Evolutionary conservation across 2,113 vertebrate species (phyloP).

Genomic region (Hippocampus barbouri): DNA sequence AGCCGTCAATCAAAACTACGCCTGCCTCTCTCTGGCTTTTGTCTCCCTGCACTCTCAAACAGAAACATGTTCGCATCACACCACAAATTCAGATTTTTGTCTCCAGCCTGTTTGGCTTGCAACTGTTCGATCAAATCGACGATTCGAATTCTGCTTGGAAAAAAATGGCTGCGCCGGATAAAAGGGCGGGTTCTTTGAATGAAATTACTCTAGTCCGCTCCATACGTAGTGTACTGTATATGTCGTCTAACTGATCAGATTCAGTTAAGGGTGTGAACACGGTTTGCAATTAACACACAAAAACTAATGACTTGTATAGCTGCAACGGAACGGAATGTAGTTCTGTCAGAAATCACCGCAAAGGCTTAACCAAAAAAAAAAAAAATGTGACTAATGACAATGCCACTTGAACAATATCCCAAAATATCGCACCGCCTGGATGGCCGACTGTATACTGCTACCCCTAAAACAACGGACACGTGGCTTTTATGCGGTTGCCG

Average conservation of each 20-base stretch:
- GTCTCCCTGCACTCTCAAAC: slow-evolving; percentile 51
- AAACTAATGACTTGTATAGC: not conserved
- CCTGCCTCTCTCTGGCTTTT: slow-evolving; percentile 40
- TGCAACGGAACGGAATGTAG: not conserved
- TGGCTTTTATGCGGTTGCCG: too few species aligned
- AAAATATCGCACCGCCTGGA: not conserved
- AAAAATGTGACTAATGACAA: not conserved
- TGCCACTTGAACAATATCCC: not conserved
- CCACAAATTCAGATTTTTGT: not conserved
- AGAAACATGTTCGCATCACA: slow-evolving; percentile 38
- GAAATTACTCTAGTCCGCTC: not conserved
- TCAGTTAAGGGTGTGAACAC: not conserved
- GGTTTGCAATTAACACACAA: not conserved
- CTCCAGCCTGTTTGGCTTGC: not conserved
- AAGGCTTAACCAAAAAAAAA: not conserved
- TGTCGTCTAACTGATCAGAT: not conserved
- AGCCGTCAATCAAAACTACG: slow-evolving; percentile 34
- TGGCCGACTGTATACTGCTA: not conserved
- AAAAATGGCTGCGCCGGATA: not conserved
- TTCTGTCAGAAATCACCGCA: not conserved
- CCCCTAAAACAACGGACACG: not conserved
- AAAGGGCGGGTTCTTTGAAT: not conserved
- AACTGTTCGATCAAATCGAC: not conserved
- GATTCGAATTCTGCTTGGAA: not conserved
- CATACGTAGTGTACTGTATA: not conserved